Base-by-base conservation (phyloP, 2,113 vertebrate species). In the Sterna hirundo region DNA sequence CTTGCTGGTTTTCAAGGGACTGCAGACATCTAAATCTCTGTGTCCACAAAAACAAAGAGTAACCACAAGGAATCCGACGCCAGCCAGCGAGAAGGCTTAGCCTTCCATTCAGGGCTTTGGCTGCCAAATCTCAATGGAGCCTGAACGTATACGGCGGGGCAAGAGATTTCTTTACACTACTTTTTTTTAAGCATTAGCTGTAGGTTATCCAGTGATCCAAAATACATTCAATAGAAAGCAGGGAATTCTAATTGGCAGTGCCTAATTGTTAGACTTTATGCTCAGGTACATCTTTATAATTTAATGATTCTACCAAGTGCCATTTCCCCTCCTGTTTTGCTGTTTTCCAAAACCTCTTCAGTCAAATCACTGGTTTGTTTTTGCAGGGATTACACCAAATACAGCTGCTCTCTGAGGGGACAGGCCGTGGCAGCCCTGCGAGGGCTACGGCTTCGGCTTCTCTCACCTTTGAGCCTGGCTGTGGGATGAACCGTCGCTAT, bases 11-110 rank as follows among this genome's bases (percentile, higher is more conserved):
- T 83, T 58, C 94, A 66, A 49, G 75, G 78, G 94, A 65, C 79
- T 71, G 86, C 91, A 92, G 86, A 86, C 82, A 74, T 64, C 90
- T 92, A 91, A 92, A 95, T 96, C 95, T 85, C 78, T 64, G 90
- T 34, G 80, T 93, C 96, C 87, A 76, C 60, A 83, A 62, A 92
- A 85, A 72, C 70, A 95, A 93, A 80, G 81, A 72, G 86, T 18
- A 88, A 81, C 83, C 71, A 88, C 79, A 74, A 90, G 77, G 91
- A 83, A 83, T 46, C 79, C 19, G 95, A 94, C 78, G 69, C 81
- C 88, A 79, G 60, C 69, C 68, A 26, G 44, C 7, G 3, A 61
- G 77, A 57, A 74, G 78, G 52, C 71, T 76, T 30, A 60, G 86
- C 85, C 75, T 80, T 30, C 77, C 75, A 54, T 75, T 86, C 86